phyloP scores from a whole-genome alignment of 1,140 invertebrate genomes.

The Trichonephila inaurata region DNA sequence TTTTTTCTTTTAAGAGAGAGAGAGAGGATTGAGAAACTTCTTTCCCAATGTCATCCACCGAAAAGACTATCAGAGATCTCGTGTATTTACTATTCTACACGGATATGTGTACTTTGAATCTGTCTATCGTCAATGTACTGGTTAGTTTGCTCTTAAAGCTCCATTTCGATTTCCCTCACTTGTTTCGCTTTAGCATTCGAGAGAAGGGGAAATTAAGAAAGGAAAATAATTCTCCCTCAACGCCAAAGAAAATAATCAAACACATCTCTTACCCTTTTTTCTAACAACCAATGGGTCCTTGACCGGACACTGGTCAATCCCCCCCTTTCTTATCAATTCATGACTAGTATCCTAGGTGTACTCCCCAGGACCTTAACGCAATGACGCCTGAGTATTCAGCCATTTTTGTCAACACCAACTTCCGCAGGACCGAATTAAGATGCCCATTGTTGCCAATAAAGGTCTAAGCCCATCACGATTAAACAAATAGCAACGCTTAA shows the following conservation, averaged over 20 bases:
- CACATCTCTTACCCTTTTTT: conserved; percentile 37
- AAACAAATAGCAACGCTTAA: conserved; percentile 35
- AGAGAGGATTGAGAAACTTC: conserved; percentile 43
- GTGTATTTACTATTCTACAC: background rate
- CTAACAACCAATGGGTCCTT: conserved; percentile 52
- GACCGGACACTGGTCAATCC: conserved; percentile 74
- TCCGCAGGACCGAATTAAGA: conserved; percentile 73
- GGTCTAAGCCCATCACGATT: conserved; percentile 67
- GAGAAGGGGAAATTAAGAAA: background rate
- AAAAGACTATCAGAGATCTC: conserved; percentile 23
- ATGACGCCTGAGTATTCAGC: conserved; percentile 75
- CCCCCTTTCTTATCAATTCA: conserved; percentile 77
- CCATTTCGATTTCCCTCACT: background rate
- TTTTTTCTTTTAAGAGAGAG: conserved; percentile 9
- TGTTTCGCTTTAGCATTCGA: background rate
- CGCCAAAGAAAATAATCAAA: background rate
- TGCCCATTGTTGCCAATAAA: conserved; percentile 76
- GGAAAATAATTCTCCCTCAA: background rate
- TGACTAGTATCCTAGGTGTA: conserved; percentile 61
- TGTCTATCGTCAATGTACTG: no score
- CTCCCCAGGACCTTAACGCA: conserved; percentile 74
- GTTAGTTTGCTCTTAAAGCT: no score
- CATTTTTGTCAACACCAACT: conserved; percentile 72
- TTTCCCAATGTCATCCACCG: conserved; percentile 20
- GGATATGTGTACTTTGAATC: background rate